Evolutionary conservation across 1,140 invertebrate species (phyloP).

Genomic region (Hyles euphorbiae): DNA sequence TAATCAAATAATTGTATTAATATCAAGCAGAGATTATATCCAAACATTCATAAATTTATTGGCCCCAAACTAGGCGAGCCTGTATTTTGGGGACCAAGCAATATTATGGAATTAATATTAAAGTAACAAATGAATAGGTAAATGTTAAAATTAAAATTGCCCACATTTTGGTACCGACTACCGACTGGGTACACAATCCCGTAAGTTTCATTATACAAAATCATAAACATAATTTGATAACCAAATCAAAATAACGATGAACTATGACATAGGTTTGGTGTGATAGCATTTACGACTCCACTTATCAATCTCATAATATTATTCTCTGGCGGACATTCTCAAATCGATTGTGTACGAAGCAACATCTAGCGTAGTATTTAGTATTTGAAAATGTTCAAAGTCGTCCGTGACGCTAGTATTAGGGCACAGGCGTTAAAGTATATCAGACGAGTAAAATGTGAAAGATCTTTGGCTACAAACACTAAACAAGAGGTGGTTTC

Average conservation of each 20-base stretch:
- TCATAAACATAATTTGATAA: constrained; percentile 5
- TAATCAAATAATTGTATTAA: too few species aligned
- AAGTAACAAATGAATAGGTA: too few species aligned
- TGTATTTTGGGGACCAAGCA: too few species aligned
- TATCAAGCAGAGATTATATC: too few species aligned
- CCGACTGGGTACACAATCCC: too few species aligned
- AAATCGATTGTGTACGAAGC: constrained; percentile 1
- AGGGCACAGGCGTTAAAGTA: constrained; percentile 36
- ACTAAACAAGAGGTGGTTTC: constrained; percentile 45
- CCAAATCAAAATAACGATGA: constrained; percentile 4
- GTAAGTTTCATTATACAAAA: background rate
- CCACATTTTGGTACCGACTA: too few species aligned
- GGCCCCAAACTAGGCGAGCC: too few species aligned
- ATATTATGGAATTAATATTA: too few species aligned
- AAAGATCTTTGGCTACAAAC: constrained; percentile 24
- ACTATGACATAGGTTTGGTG: background rate
- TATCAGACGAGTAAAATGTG: constrained; percentile 29
- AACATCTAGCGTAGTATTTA: constrained; percentile 4
- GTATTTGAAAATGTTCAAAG: constrained; percentile 50
- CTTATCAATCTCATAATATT: background rate
- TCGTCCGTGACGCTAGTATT: constrained; percentile 36
- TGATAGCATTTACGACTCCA: background rate
- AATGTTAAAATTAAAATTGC: too few species aligned
- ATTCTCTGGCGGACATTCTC: constrained; percentile 1
- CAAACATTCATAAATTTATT: too few species aligned